Evolutionary conservation across 2,797 vertebrate species (phyloP).

Genomic region (Momotus momota): DNA sequence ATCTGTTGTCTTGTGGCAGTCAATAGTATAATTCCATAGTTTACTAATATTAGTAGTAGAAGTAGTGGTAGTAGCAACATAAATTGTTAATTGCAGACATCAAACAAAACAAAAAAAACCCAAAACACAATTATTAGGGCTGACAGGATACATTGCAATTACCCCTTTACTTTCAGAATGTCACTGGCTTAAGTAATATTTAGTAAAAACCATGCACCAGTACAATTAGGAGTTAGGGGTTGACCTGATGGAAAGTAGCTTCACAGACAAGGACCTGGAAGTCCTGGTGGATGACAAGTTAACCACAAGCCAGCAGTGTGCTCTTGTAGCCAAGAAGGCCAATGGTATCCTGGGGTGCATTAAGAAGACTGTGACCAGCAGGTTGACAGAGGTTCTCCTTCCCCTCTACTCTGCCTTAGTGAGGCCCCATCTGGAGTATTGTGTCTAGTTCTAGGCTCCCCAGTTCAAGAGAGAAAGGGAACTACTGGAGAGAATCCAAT

Average conservation of each 20-base stretch:
- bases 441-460: not conserved
- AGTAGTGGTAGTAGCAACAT: not conserved
- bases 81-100: not conserved
- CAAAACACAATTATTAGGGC: fast-evolving
- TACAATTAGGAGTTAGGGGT: not conserved
- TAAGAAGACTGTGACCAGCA: not conserved
- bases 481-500: not conserved
- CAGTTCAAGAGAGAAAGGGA: not conserved
- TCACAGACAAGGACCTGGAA: not conserved
- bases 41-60: not conserved
- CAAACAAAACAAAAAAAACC: not conserved
- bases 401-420: not conserved
- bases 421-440: not conserved
- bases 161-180: not conserved
- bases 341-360: not conserved
- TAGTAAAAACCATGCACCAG: not conserved
- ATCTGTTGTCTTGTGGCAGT: not conserved
- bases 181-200: not conserved
- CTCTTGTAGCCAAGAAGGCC: not conserved
- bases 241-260: not conserved
- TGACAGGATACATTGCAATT: not conserved
- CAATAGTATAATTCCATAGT: fast-evolving
- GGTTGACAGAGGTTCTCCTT: not conserved
- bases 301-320: not conserved
- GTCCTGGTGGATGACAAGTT: not conserved